Evolutionary conservation across 2,113 vertebrate species (phyloP).

Genomic region (Odobenus rosmarus): DNA sequence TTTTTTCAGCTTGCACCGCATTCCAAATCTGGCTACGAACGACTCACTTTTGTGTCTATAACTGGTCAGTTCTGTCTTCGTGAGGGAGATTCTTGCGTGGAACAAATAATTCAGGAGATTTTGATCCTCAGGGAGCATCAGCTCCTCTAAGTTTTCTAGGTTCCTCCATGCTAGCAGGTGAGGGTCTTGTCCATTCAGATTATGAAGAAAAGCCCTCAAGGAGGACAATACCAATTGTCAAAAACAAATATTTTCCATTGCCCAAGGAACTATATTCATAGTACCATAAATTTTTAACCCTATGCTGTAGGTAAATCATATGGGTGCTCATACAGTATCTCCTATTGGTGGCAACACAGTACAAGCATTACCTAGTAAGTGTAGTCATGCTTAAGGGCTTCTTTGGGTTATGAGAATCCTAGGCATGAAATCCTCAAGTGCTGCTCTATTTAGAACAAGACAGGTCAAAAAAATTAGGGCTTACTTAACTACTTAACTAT

Average conservation of each 20-base stretch:
- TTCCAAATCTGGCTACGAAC: not conserved
- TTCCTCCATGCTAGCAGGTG: not conserved
- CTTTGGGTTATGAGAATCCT: conserved; percentile 32
- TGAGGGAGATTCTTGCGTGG: not conserved
- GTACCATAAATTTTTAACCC: not conserved
- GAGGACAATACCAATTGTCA: not conserved
- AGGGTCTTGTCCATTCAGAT: not conserved
- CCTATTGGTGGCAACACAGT: not conserved
- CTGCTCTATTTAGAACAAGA: conserved; percentile 25
- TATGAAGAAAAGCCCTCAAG: not conserved
- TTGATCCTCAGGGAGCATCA: not conserved
- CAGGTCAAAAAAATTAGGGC: not conserved
- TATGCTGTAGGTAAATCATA: not conserved
- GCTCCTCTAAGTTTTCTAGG: not conserved
- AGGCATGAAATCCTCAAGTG: not conserved
- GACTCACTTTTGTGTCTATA: not conserved
- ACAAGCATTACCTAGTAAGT: not conserved
- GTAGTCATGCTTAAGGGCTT: not conserved
- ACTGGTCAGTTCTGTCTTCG: not conserved
- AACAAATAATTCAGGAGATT: conserved; percentile 7
- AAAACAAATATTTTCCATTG: not conserved
- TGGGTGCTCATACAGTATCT: not conserved
- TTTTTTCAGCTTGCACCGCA: not conserved
- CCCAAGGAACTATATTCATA: not conserved
- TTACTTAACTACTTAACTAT: conserved; percentile 8